Base-by-base conservation (phyloP, 1,140 invertebrate genomes). In the Steinernema khuongi region DNA sequence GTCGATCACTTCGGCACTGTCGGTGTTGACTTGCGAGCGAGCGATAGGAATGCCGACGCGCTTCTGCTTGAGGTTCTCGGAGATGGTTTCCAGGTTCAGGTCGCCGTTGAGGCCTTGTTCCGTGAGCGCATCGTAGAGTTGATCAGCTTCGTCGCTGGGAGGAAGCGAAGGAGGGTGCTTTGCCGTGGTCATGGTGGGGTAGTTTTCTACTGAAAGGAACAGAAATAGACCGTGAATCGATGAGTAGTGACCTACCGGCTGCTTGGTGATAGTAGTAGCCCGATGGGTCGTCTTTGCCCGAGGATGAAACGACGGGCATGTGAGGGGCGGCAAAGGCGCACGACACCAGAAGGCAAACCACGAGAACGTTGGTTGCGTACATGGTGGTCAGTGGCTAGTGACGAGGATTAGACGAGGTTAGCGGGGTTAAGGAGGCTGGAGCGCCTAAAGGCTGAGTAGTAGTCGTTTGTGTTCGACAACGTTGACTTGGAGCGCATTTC, bases 361-460 rank as follows among this genome's bases (percentile, higher is more conserved):
- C 7, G 11, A 60, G 7, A 22, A 60, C 14, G 7, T 7, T 11
- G 14, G 19, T 22, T 4, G 50, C 26, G 50, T 60, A 17, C 50
- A 60, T 60, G 50, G 19, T 60, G 50, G 50, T 60, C 50, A 60
- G 36, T n/a, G 36, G 36, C n/a, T 41, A n/a, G n/a, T n/a, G n/a
- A n/a, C n/a, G n/a, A n/a, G n/a, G n/a, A n/a, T n/a, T n/a, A n/a
- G 36, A 41, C 7, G 36, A n/a, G 36, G 36, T 41, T 41, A n/a
- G n/a, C 7, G 36, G 36, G 36, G 36, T 41, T 41, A n/a, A 41
- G 36, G 36, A n/a, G n/a, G 36, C 7, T 7, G 36, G 36, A n/a
- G 7, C n/a, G n/a, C 7, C 36, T 41, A n/a, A n/a, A n/a, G 36
- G 36, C n/a, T 41, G 36, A 41, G n/a, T 7, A 41, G 36, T 41